These are phyloP conservation scores for Dinocampus coccinellae DNA, from an alignment of 2,888 invertebrate species.

Conservation along the genomic window DNA sequence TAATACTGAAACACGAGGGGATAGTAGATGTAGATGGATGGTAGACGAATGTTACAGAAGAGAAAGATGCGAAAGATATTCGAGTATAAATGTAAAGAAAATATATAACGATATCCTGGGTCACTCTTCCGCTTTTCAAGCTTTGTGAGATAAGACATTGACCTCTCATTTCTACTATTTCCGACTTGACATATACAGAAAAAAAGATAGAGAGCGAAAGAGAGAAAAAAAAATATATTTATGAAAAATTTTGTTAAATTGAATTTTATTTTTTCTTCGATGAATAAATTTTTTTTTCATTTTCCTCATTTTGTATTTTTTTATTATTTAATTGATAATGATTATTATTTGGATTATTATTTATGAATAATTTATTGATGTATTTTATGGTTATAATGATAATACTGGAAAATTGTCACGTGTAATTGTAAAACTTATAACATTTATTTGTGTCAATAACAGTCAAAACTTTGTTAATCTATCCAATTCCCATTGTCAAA, in stretches of 20 bases:
- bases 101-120: conserved; percentile 1
- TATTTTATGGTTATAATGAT: too few relatives aligned
- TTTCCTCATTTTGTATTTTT: too few relatives aligned
- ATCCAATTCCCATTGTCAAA: conserved; percentile 35
- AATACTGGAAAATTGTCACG: not conserved
- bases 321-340: too few relatives aligned
- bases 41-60: conserved; percentile 21
- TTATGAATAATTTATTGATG: too few relatives aligned
- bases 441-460: conserved; percentile 1
- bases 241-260: not conserved
- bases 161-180: conserved; percentile 44
- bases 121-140: conserved; percentile 34
- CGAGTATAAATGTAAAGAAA: conserved; percentile 14
- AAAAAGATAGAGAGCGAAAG: too few relatives aligned
- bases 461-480: conserved; percentile 37
- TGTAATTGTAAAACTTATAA: conserved; percentile 3
- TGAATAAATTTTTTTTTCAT: too few relatives aligned
- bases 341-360: too few relatives aligned
- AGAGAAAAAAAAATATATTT: not conserved
- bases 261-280: conserved; percentile 2
- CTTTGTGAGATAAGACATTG: conserved; percentile 38
- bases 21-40: conserved; percentile 16
- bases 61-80: conserved; percentile 31
- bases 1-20: conserved; percentile 19
- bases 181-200: not conserved